Evolutionary conservation across 2,797 vertebrate species (phyloP).

Genomic region (Mormyrops boulengeri): DNA sequence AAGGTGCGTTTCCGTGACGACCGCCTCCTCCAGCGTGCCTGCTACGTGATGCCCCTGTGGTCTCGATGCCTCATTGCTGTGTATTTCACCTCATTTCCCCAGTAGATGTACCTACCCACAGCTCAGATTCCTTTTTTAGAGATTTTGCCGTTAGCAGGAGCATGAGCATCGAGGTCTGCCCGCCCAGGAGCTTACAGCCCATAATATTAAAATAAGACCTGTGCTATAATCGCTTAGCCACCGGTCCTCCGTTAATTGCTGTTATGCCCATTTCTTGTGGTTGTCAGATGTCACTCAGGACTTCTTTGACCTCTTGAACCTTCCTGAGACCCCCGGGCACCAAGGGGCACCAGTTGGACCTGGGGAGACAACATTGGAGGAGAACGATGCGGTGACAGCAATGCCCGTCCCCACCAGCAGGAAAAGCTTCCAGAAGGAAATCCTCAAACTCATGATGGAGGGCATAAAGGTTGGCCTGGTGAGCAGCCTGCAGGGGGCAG

Average conservation of each 20-base stretch:
- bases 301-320: constrained; percentile 76
- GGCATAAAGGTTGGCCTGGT: constrained; percentile 82
- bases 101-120: background rate
- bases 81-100: background rate
- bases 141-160: background rate
- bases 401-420: constrained; percentile 57
- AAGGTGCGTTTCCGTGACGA: constrained; percentile 56
- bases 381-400: constrained; percentile 46
- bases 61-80: background rate
- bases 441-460: constrained; percentile 82
- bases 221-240: background rate
- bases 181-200: background rate
- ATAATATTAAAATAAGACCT: constrained; percentile 1
- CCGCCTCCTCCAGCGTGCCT: background rate
- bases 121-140: background rate
- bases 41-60: background rate
- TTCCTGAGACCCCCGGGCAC: constrained; percentile 72
- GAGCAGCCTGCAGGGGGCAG: constrained; percentile 44
- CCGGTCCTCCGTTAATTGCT: too few species aligned
- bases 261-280: background rate
- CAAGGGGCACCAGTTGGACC: constrained; percentile 57
- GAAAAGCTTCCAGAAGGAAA: constrained; percentile 84
- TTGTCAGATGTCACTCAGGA: constrained; percentile 74
- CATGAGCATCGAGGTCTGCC: background rate
- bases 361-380: constrained; percentile 62